Evolutionary conservation across 1,140 invertebrate genomes (phyloP).

Genomic region (Caenorhabditis briggsae): DNA sequence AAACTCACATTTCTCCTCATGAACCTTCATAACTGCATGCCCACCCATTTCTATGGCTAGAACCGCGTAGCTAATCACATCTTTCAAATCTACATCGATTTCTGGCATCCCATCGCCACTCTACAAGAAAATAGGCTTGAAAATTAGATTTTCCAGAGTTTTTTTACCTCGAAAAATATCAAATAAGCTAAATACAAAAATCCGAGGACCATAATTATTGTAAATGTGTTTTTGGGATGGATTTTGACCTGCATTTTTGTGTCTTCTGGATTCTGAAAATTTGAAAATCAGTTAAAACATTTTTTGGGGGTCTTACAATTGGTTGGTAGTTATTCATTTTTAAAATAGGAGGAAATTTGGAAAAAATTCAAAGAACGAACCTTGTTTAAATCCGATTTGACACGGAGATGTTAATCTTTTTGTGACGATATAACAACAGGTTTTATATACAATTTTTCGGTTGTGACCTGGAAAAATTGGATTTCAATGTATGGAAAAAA

Average conservation of each 20-base stretch:
- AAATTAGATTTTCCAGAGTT: too few relatives aligned
- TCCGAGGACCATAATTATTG: slow-evolving; percentile 63
- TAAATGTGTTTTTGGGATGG: slow-evolving; percentile 71
- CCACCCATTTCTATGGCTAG: slow-evolving; percentile 77
- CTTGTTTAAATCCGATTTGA: slow-evolving; percentile 14
- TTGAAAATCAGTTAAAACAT: not conserved
- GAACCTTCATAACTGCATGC: slow-evolving; percentile 70
- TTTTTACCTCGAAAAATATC: slow-evolving; percentile 66
- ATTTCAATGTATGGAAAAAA: not conserved
- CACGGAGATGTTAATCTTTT: slow-evolving; percentile 6
- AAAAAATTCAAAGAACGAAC: not conserved
- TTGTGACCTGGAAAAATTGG: not conserved
- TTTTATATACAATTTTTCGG: not conserved
- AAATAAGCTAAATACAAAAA: slow-evolving; percentile 74
- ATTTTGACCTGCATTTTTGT: slow-evolving; percentile 68
- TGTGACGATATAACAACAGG: not conserved
- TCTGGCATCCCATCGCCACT: slow-evolving; percentile 72
- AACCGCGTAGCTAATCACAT: slow-evolving; percentile 75
- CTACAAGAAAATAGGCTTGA: slow-evolving; percentile 18
- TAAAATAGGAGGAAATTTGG: not conserved
- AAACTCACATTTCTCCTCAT: slow-evolving; percentile 67
- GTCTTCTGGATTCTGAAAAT: slow-evolving; percentile 2
- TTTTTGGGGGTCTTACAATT: not conserved
- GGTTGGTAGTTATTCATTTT: not conserved
- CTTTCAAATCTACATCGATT: slow-evolving; percentile 72